These are phyloP conservation scores for Batillaria attramentaria DNA, from an alignment of 1,140 invertebrate genomes.

Conservation along the genomic window DNA sequence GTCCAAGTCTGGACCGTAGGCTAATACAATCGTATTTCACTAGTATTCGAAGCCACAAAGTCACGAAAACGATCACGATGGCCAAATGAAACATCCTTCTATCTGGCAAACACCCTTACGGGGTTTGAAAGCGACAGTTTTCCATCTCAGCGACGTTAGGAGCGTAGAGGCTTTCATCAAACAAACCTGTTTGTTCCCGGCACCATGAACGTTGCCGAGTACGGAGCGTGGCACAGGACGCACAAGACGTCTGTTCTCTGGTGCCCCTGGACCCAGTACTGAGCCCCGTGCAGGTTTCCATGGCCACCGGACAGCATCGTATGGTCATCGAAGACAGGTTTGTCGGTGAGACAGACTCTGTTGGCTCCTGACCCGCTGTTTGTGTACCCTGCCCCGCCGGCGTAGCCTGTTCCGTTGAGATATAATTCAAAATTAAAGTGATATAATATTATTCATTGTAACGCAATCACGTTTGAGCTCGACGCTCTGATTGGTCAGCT, in stretches of 20 bases:
- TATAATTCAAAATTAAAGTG: neutral
- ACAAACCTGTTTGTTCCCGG: conserved; percentile 43
- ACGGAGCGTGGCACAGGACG: neutral
- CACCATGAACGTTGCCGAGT: conserved; percentile 45
- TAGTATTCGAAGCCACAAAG: neutral
- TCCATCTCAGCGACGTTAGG: too few relatives aligned
- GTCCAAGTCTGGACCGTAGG: neutral
- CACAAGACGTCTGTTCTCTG: neutral
- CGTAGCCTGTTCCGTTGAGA: neutral
- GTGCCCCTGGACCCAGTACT: neutral
- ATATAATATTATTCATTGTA: too few relatives aligned
- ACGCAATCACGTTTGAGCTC: too few relatives aligned
- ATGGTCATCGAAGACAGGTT: neutral
- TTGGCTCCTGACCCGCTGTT: neutral
- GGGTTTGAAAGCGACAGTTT: too few relatives aligned
- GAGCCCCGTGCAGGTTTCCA: neutral
- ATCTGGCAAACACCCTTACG: conserved; percentile 33
- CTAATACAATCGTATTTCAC: neutral
- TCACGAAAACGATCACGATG: neutral
- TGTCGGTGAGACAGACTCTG: neutral
- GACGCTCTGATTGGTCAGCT: too few relatives aligned
- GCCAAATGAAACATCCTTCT: neutral
- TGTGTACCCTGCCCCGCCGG: neutral
- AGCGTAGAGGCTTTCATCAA: neutral
- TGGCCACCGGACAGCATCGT: neutral